Base-by-base conservation (phyloP, 1,140 invertebrate genomes). In the Cephus cinctus region DNA sequence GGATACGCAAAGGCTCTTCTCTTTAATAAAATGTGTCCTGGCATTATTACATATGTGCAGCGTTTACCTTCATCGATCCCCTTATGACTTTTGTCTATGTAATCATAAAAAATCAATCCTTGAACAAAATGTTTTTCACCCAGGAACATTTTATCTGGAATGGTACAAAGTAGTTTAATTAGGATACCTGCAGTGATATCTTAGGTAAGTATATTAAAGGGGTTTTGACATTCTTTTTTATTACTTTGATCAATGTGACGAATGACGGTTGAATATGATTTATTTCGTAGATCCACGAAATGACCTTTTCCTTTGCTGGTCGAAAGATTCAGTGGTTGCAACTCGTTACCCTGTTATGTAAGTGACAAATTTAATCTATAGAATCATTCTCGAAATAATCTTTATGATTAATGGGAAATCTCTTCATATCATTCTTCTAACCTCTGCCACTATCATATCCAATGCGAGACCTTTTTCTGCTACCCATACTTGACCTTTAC, bases 11-110 rank as follows among this genome's bases (percentile, higher is more conserved):
- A 91, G 0, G 82, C 84, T 43, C 86, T 78, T 12, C 79, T 77
- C 49, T 79, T 80, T 14, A 70, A 79, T 47, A 86, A 78, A 46
- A 89, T 84, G 5, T 80, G 61, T 16, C 81, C 76, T 4, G 82
- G 82, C 23, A 86, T 86, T 12, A 87, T 79, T 0, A 89, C 88
- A 59, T 83, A 90, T 2, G 83, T 82, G 59, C 88, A 90, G 40
- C 86, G 78, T 1, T 83, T 59, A 4, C 73, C 70, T 61, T 89
- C 86, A 3, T 77, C 73, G 0, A 81, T 61, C 9, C 74, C 78
- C 4, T 79, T 63, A 2, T 69, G 73, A 1, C 82, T 80, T 52
- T 86, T 86, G 39, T 76, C 78, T 18, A 82, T 69, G 46, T 89
- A 89, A 61, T 90, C 82, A 14, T 76, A 61, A 40, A 86, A 87